phyloP scores from a whole-genome alignment of 2,888 invertebrate genomes.

The Tricholauxania praeusta region DNA sequence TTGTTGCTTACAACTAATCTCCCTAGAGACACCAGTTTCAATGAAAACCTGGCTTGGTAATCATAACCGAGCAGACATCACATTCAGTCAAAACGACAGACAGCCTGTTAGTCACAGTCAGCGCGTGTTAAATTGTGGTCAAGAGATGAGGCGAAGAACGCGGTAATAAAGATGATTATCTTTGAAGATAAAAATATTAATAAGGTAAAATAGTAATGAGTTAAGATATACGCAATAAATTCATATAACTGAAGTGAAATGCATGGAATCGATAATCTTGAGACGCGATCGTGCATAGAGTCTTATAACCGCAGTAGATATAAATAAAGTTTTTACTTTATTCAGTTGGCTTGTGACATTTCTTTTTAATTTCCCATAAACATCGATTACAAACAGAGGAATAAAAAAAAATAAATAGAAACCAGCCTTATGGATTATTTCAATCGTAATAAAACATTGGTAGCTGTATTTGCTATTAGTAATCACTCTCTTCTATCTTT shows the following conservation, averaged over 20 bases:
- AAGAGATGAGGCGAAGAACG: constrained; percentile 12
- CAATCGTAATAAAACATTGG: too few species aligned
- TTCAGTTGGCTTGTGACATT: neutral
- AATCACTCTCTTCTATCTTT: too few species aligned
- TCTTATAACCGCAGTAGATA: too few species aligned
- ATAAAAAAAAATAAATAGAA: too few species aligned
- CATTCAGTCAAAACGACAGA: too few species aligned
- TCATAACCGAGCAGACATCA: neutral
- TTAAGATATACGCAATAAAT: constrained; percentile 6
- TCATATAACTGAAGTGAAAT: too few species aligned
- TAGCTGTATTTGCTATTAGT: too few species aligned
- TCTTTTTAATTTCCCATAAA: neutral
- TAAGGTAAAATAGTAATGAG: constrained; percentile 18
- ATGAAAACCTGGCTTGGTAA: constrained; percentile 1
- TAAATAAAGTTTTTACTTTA: too few species aligned
- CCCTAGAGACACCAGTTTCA: constrained; percentile 30
- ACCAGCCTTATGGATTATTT: too few species aligned
- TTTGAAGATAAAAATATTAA: constrained; percentile 27
- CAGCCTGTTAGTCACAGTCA: neutral
- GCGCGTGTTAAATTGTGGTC: constrained; percentile 7
- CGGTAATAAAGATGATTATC: constrained; percentile 22
- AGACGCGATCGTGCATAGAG: too few species aligned
- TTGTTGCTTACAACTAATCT: constrained; percentile 17
- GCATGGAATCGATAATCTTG: too few species aligned
- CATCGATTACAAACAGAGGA: constrained; percentile 12